phyloP scores from a whole-genome alignment of 2,113 vertebrate genomes.

The Gobiocypris rarus region DNA sequence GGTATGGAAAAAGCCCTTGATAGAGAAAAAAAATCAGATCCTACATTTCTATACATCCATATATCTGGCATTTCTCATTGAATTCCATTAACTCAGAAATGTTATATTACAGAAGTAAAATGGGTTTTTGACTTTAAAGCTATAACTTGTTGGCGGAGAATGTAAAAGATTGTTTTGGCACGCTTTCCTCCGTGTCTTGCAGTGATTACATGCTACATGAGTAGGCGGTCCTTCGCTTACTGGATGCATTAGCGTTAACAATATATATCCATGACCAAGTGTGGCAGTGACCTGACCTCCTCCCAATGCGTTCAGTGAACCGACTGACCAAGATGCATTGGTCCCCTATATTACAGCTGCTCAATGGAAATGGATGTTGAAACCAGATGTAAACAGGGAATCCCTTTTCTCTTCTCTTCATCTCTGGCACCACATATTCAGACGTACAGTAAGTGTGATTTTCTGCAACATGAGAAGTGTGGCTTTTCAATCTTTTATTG shows the following conservation, averaged over 20 bases:
- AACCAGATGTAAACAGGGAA: background rate
- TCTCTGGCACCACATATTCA: background rate
- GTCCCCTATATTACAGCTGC: background rate
- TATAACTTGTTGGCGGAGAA: background rate
- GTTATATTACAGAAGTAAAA: background rate
- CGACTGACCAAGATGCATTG: background rate
- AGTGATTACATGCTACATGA: conserved; percentile 1
- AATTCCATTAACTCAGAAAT: background rate
- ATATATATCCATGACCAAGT: background rate
- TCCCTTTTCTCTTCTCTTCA: background rate
- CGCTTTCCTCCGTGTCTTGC: background rate
- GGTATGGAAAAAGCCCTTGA: background rate
- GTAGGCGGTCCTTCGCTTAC: background rate
- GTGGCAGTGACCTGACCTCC: background rate
- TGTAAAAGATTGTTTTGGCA: background rate
- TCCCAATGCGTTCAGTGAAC: background rate
- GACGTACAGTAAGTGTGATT: background rate
- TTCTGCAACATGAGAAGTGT: background rate
- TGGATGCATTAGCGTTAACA: background rate
- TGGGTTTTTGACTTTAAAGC: background rate
- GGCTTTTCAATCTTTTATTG: background rate
- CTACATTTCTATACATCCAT: background rate
- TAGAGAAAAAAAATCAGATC: background rate
- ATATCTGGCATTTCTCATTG: background rate
- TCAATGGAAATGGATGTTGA: background rate